Base-by-base conservation (phyloP, 1,140 invertebrate genomes). In the Polyergus mexicanus region DNA sequence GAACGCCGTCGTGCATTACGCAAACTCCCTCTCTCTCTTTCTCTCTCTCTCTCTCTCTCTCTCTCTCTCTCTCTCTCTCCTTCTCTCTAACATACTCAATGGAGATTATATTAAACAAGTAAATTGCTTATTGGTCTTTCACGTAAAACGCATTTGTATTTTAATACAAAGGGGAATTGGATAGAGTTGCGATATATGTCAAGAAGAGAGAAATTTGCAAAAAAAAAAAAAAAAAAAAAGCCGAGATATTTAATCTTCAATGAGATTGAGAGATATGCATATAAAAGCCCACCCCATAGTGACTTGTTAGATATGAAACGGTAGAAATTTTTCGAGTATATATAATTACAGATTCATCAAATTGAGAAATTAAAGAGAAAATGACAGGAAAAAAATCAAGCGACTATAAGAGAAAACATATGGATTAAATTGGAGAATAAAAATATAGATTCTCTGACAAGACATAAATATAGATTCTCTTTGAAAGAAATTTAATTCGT, bases 31-130 rank as follows among this genome's bases (percentile, higher is more conserved):
- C 47, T 51, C 16, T 51, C 47, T 51, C 47, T 19, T 92, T 92
- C 83, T 81, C 0, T 4, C 16, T 19, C 47, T 51, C 5, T 10
- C 16, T n/a, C 13, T 51, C 3, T 13, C 16, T 51, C 47, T 51
- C 16, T 51, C 47, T 51, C 47, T 19, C 92, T 92, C 83, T 81
- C 0, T 4, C 16, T 19, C 47, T 51, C 5, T 10, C 16, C 16
- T 16, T 19, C 47, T 51, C 92, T 92, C 83, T 84, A 80, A 35
- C 76, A 32, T 32, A 85, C 74, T 91, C 91, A 87, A 92, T 92
- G 89, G 84, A 86, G 87, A 90, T 93, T 93, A 92, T 92, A 92
- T 92, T 91, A 93, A 92, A 92, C 89, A 90, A 90, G 85, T 91
- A 91, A 92, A 93, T 92, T 89, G 88, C 89, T 91, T 88, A 89